Conservation (phyloP, 2,888 invertebrate species). For the Dione juno region DNA sequence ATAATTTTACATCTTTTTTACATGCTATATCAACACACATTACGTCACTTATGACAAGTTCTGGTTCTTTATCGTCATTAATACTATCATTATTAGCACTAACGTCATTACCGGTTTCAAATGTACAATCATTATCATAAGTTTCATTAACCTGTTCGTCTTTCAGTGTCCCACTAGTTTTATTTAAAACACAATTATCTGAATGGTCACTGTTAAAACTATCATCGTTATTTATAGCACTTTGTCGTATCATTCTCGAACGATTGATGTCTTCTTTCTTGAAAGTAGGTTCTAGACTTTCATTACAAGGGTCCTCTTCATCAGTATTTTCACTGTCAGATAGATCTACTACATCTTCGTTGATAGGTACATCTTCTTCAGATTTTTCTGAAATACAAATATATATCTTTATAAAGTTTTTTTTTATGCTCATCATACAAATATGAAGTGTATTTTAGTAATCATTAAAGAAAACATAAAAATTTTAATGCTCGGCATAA, state of each 20-base stretch:
- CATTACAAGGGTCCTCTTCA: slow-evolving; percentile 57
- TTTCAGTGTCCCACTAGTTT: slow-evolving; percentile 52
- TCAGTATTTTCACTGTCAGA: slow-evolving; percentile 60
- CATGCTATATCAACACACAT: not conserved
- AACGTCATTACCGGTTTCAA: slow-evolving; percentile 29
- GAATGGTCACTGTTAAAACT: slow-evolving; percentile 45
- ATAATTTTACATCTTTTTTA: slow-evolving; percentile 10
- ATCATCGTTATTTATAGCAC: slow-evolving; percentile 36
- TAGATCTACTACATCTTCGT: slow-evolving; percentile 54
- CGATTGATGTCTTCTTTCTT: slow-evolving; percentile 61
- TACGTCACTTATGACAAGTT: not conserved
- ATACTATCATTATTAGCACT: slow-evolving; percentile 6
- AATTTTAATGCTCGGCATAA: too few relatives aligned
- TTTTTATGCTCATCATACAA: too few relatives aligned
- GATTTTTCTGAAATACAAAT: slow-evolving; percentile 59
- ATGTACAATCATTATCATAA: slow-evolving; percentile 47
- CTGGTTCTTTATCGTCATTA: not conserved
- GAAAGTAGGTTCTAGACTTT: slow-evolving; percentile 70
- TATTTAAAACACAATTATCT: slow-evolving; percentile 51
- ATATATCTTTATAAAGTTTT: too few relatives aligned
- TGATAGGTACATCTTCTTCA: slow-evolving; percentile 50
- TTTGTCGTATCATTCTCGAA: slow-evolving; percentile 53
- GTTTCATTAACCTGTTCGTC: slow-evolving; percentile 48
- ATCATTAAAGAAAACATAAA: too few relatives aligned
- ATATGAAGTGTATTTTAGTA: too few relatives aligned